Conservation (phyloP, 2,888 invertebrate species). For the Epirrhoe tristata region DNA sequence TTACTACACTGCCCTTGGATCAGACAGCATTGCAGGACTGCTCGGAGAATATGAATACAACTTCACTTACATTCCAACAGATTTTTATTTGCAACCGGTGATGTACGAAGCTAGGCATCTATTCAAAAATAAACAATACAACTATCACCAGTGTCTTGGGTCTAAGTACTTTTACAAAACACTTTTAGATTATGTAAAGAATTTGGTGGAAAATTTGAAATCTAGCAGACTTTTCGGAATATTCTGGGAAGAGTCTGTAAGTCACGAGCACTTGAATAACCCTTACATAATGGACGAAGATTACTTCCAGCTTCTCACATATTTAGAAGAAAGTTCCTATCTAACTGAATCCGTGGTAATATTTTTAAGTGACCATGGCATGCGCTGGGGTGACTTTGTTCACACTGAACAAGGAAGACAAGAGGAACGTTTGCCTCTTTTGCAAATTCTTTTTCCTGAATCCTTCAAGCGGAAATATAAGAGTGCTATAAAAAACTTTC, state of each 20-base stretch:
- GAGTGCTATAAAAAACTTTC: slow-evolving; percentile 86
- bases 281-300: slow-evolving; percentile 89
- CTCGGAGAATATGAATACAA: slow-evolving; percentile 50
- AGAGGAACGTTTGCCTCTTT: slow-evolving; percentile 93
- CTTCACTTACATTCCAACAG: slow-evolving; percentile 90
- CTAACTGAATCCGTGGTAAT: slow-evolving; percentile 88
- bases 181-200: slow-evolving; percentile 88
- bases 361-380: slow-evolving; percentile 94
- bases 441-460: slow-evolving; percentile 88
- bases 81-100: slow-evolving; percentile 91
- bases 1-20: slow-evolving; percentile 90
- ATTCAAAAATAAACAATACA: slow-evolving; percentile 85
- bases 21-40: slow-evolving; percentile 87
- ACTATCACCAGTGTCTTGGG: slow-evolving; percentile 88
- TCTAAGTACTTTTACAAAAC: slow-evolving; percentile 87
- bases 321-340: slow-evolving; percentile 73
- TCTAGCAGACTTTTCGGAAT: slow-evolving; percentile 89
- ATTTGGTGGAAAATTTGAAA: slow-evolving; percentile 84
- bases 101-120: slow-evolving; percentile 86
- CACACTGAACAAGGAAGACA: slow-evolving; percentile 92
- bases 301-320: slow-evolving; percentile 83
- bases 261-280: slow-evolving; percentile 92
- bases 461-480: slow-evolving; percentile 88
- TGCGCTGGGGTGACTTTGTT: slow-evolving; percentile 92
- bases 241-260: slow-evolving; percentile 92